Evolutionary conservation across 2,888 invertebrate genomes (phyloP).

Genomic region (Hypomecis punctinalis): DNA sequence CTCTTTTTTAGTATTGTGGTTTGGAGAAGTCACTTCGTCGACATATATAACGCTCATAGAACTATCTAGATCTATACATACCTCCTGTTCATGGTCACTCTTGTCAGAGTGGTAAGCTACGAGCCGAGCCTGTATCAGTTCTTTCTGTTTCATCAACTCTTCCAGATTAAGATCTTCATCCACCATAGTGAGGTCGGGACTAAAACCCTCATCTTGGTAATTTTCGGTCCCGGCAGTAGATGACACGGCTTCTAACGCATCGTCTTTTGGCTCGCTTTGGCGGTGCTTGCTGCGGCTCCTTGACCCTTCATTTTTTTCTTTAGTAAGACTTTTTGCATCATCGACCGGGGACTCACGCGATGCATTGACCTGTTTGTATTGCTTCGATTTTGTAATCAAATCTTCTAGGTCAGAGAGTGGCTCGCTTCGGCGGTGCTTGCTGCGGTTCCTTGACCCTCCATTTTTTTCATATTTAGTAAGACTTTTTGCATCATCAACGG

Average conservation of each 20-base stretch:
- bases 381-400: constrained; percentile 69
- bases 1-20: constrained; percentile 68
- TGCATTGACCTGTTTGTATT: constrained; percentile 54
- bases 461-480: constrained; percentile 57
- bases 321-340: constrained; percentile 29
- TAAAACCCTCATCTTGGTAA: constrained; percentile 87
- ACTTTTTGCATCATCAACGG: constrained; percentile 31
- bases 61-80: too few species aligned
- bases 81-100: constrained; percentile 79
- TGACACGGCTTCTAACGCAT: constrained; percentile 87
- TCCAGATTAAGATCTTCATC: constrained; percentile 95
- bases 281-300: constrained; percentile 26
- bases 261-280: constrained; percentile 43
- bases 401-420: constrained; percentile 69
- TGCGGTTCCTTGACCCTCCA: constrained; percentile 50
- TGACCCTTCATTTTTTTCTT: constrained; percentile 64
- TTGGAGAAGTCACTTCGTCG: constrained; percentile 69
- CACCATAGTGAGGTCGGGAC: constrained; percentile 90
- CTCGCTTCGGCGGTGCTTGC: constrained; percentile 37
- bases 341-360: constrained; percentile 49
- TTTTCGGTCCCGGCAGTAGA: constrained; percentile 88
- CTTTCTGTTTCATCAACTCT: constrained; percentile 95
- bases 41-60: constrained; percentile 76
- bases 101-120: constrained; percentile 90
- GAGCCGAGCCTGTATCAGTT: constrained; percentile 90